phyloP scores from a whole-genome alignment of 2,888 invertebrate species.

The Drosophila robusta region DNA sequence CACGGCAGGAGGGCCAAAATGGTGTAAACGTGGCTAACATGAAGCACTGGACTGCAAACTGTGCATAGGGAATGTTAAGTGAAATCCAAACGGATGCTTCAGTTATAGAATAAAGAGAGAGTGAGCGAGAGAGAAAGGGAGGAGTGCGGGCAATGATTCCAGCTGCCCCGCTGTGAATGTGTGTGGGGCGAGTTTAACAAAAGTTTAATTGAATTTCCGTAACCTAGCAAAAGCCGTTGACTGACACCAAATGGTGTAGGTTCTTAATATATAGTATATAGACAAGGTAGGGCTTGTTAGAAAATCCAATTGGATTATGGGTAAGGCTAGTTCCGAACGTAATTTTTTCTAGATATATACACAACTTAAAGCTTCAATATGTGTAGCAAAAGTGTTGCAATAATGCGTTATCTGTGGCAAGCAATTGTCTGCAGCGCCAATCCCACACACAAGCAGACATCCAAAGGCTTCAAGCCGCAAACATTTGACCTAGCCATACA shows the following conservation, averaged over 20 bases:
- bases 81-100: constrained; percentile 17
- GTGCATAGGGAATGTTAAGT: constrained; percentile 12
- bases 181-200: constrained; percentile 30
- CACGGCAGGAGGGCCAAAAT: constrained; percentile 5
- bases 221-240: constrained; percentile 38
- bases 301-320: not conserved
- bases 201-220: constrained; percentile 71
- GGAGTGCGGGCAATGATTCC: not conserved
- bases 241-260: constrained; percentile 43
- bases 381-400: constrained; percentile 2
- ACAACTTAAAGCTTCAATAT: constrained; percentile 14
- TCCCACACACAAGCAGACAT: constrained; percentile 9
- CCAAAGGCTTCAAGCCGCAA: constrained; percentile 6
- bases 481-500: constrained; percentile 26
- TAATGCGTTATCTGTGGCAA: constrained; percentile 10
- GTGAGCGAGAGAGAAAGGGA: not conserved
- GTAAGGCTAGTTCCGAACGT: not conserved
- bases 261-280: not conserved
- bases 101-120: constrained; percentile 30
- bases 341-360: not conserved
- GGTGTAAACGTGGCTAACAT: constrained; percentile 52
- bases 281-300: too few species aligned
- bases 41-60: not conserved
- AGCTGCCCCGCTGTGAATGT: not conserved
- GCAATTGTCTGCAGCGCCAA: constrained; percentile 10